Conservation (phyloP, 2,797 vertebrate species). For the Pelochelys cantorii region DNA sequence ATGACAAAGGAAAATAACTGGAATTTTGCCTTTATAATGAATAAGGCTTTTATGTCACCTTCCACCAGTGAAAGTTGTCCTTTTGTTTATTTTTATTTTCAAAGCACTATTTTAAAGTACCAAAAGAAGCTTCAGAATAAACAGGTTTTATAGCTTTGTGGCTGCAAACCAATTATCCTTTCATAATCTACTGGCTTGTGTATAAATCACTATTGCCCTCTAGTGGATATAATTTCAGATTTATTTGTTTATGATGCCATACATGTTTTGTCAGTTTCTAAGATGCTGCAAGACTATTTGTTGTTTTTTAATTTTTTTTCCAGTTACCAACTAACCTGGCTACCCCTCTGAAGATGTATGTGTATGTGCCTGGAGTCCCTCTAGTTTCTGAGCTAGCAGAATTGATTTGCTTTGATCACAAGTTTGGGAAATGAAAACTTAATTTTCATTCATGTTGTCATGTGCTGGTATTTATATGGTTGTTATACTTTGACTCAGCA, state of each 20-base stretch:
- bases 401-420: neutral
- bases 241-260: neutral
- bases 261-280: no score
- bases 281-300: no score
- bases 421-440: neutral
- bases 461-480: neutral
- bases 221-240: neutral
- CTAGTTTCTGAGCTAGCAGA: neutral
- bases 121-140: neutral
- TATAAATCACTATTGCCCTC: neutral
- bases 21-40: neutral
- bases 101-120: neutral
- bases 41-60: neutral
- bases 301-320: no score
- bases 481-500: accelerated
- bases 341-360: no score
- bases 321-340: no score
- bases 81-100: neutral
- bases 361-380: neutral
- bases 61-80: neutral
- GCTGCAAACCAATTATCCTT: neutral
- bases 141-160: accelerated
- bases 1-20: neutral
- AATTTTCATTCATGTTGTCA: neutral
- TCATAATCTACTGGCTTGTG: neutral